These are phyloP conservation scores for Pseudeuparius sepicola DNA, from an alignment of 2,888 invertebrate genomes.

Conservation along the genomic window DNA sequence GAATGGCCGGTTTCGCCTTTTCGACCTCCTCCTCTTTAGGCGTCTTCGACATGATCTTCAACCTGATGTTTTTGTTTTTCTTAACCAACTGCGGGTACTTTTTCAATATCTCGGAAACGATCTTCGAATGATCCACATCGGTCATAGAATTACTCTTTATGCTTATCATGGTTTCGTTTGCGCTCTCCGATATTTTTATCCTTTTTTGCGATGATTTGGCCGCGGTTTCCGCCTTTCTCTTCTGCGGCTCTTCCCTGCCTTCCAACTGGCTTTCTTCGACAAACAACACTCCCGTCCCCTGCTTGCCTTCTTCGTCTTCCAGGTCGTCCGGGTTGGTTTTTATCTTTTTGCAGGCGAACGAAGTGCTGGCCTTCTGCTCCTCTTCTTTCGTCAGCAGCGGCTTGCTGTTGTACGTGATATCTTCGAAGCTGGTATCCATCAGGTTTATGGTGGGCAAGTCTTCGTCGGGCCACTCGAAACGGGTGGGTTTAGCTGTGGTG, in stretches of 20 bases:
- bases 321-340: no score
- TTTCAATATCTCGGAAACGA: constrained; percentile 77
- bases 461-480: constrained; percentile 65
- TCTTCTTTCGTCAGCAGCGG: constrained; percentile 44
- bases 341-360: no score
- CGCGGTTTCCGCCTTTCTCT: constrained; percentile 29
- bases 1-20: no score
- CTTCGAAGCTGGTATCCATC: constrained; percentile 53
- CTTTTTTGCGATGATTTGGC: constrained; percentile 37
- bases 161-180: constrained; percentile 35
- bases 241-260: constrained; percentile 12
- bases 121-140: constrained; percentile 60
- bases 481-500: constrained; percentile 46
- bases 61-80: constrained; percentile 75
- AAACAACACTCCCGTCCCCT: constrained; percentile 28
- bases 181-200: constrained; percentile 52
- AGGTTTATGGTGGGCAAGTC: constrained; percentile 47
- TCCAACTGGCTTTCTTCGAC: constrained; percentile 25
- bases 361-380: constrained; percentile 29
- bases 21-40: no score
- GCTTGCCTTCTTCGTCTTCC: constrained; percentile 28
- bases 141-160: constrained; percentile 28
- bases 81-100: constrained; percentile 83
- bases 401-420: constrained; percentile 60
- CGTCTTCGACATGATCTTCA: constrained; percentile 69